Conservation (phyloP, 2,113 vertebrate genomes). For the Orthonyx spaldingii region DNA sequence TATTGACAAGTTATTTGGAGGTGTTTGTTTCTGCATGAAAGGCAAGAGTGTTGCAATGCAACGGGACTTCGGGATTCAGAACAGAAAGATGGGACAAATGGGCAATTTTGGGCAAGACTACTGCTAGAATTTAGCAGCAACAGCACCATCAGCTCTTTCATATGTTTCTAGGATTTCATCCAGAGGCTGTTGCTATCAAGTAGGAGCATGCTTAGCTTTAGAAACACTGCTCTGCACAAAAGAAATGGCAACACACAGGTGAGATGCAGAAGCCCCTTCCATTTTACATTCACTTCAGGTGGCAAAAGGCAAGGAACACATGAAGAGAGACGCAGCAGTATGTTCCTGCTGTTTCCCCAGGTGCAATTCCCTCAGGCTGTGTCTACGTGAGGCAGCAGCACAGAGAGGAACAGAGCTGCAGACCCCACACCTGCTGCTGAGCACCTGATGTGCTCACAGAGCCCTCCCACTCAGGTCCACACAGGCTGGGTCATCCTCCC, state of each 20-base stretch:
- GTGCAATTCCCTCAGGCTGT: background rate
- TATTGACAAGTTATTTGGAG: background rate
- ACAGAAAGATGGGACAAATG: background rate
- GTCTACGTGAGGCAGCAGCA: rapidly evolving
- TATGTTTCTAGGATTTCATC: background rate
- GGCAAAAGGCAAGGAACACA: background rate
- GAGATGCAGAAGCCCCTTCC: background rate
- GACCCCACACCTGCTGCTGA: background rate
- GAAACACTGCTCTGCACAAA: background rate
- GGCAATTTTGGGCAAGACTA: background rate
- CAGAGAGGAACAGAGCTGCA: background rate
- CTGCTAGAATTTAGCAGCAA: background rate
- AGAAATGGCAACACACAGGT: background rate
- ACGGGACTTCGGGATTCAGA: background rate
- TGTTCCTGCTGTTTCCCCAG: background rate
- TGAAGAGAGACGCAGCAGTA: background rate
- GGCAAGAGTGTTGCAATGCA: background rate
- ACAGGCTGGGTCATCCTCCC: rapidly evolving
- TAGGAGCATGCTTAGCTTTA: background rate
- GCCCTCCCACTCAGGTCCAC: background rate
- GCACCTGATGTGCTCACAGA: rapidly evolving
- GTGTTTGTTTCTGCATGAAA: background rate
- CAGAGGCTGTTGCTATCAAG: background rate
- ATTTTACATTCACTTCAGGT: background rate
- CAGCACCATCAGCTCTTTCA: background rate